phyloP scores from a whole-genome alignment of 2,113 vertebrate genomes.

The Pontoporia blainvillei region DNA sequence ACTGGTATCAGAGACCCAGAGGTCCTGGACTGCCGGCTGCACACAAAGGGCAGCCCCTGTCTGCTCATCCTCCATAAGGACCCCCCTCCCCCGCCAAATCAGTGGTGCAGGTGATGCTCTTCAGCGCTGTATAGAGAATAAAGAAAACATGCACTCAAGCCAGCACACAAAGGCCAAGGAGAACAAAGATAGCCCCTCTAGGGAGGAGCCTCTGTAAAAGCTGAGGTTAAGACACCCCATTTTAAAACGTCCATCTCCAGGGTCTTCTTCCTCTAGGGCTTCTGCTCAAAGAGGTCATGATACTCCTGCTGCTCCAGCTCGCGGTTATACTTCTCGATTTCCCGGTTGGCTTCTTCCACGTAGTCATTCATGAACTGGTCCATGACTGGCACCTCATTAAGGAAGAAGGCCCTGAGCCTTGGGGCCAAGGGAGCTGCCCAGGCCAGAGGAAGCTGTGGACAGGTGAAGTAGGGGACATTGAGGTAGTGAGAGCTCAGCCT shows the following conservation, averaged over 20 bases:
- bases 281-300: constrained; percentile 92
- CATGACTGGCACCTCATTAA: constrained; percentile 90
- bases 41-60: background rate
- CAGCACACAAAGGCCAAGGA: constrained; percentile 69
- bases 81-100: background rate
- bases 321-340: constrained; percentile 92
- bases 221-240: background rate
- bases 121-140: constrained; percentile 69
- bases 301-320: constrained; percentile 91
- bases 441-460: background rate
- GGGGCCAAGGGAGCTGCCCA: background rate
- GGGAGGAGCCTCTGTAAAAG: constrained; percentile 38
- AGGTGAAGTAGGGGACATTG: background rate
- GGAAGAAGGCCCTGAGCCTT: constrained; percentile 60
- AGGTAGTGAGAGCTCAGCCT: background rate
- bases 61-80: background rate
- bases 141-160: constrained; percentile 76
- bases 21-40: background rate
- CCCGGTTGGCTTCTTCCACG: constrained; percentile 90
- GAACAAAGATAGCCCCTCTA: constrained; percentile 66
- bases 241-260: background rate
- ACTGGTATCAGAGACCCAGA: background rate
- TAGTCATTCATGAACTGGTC: constrained; percentile 94
- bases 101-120: constrained; percentile 67
- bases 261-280: constrained; percentile 56